These are phyloP conservation scores for Corythornis leucogaster DNA, from an alignment of 2,797 vertebrate species.

Conservation along the genomic window DNA sequence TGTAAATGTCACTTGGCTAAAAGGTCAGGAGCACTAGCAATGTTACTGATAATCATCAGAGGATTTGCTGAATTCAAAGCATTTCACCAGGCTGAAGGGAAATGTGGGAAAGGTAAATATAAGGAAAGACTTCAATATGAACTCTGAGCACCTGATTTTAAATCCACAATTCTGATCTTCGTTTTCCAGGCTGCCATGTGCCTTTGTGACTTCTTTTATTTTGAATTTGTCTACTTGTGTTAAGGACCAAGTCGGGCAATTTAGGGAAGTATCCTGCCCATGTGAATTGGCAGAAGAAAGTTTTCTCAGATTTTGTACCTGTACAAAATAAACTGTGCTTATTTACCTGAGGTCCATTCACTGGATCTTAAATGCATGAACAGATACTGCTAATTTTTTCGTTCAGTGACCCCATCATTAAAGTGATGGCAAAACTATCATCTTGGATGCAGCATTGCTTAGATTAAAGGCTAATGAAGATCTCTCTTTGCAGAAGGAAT, in stretches of 20 bases:
- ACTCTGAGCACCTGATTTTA: neutral
- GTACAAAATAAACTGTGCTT: neutral
- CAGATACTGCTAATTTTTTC: neutral
- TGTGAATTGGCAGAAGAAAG: neutral
- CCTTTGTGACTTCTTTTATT: neutral
- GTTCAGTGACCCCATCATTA: neutral
- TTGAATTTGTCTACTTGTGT: neutral
- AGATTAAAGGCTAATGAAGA: neutral
- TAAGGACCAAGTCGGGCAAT: neutral
- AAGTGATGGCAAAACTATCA: neutral
- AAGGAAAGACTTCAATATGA: neutral
- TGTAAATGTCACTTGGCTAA: neutral
- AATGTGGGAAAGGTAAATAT: neutral
- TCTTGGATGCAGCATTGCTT: fast-evolving
- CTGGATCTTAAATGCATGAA: neutral
- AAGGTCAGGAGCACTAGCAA: neutral
- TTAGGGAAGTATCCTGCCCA: neutral
- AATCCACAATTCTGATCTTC: neutral
- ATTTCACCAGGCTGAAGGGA: neutral
- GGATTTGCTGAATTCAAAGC: neutral
- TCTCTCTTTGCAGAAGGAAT: neutral
- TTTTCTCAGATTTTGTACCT: neutral
- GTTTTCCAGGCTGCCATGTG: neutral
- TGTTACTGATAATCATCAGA: neutral
- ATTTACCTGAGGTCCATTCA: neutral